phyloP scores from a whole-genome alignment of 1,140 invertebrate genomes.

The Eumaeus atala region DNA sequence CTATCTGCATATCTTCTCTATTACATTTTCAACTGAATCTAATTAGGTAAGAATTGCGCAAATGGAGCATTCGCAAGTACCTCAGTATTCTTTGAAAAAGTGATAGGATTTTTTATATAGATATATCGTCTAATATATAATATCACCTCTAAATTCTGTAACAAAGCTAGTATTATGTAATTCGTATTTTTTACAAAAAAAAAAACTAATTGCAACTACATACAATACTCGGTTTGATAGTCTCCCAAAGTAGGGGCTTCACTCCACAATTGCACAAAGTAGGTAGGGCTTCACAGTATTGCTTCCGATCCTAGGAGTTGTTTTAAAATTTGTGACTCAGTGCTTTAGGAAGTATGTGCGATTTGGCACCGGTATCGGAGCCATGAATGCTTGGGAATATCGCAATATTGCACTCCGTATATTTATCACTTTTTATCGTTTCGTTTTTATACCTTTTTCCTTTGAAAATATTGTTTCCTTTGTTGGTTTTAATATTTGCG shows the following conservation, averaged over 20 bases:
- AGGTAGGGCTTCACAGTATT: conserved; percentile 18
- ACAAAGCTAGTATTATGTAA: no score
- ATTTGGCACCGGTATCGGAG: conserved; percentile 25
- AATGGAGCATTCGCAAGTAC: no score
- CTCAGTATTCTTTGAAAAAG: no score
- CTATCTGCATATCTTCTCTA: no score
- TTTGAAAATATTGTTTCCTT: conserved; percentile 1
- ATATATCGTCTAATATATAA: no score
- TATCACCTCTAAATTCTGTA: no score
- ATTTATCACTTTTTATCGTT: conserved; percentile 16
- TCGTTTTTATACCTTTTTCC: conserved; percentile 5
- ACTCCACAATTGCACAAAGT: background rate
- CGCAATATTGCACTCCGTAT: conserved; percentile 10
- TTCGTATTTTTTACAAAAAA: no score
- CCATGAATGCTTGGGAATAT: conserved; percentile 13
- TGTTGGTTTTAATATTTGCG: conserved; percentile 2
- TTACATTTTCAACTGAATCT: no score
- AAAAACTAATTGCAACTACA: no score
- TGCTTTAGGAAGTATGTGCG: conserved; percentile 23
- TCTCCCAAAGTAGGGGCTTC: conserved; percentile 26
- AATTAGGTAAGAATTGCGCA: no score
- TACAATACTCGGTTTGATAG: conserved; percentile 16
- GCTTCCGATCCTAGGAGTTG: conserved; percentile 31
- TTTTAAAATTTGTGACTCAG: conserved; percentile 27
- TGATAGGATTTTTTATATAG: no score